These are phyloP conservation scores for Indicator indicator DNA, from an alignment of 2,113 vertebrate species.

Conservation along the genomic window DNA sequence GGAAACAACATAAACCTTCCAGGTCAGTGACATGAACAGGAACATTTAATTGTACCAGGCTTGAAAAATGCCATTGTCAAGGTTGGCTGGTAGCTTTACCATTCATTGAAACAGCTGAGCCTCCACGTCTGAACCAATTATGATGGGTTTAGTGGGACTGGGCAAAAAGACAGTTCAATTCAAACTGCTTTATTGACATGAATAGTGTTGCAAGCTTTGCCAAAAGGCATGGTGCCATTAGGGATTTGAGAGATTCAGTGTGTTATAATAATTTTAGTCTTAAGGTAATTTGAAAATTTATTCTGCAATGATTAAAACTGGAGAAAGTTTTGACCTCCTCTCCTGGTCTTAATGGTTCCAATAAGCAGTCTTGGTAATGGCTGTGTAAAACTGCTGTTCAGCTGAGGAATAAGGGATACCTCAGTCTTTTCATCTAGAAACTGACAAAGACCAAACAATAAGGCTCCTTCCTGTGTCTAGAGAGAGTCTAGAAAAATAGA, in stretches of 20 bases:
- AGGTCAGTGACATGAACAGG: background rate
- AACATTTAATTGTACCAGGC: background rate
- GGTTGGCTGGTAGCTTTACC: slow-evolving; percentile 9
- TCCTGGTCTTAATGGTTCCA: background rate
- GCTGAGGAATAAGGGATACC: background rate
- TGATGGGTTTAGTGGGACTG: slow-evolving; percentile 13
- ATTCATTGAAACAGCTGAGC: background rate
- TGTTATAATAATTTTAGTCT: slow-evolving; percentile 20
- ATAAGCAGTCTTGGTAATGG: background rate
- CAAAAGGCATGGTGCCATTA: slow-evolving; percentile 26
- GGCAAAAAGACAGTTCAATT: slow-evolving; percentile 25
- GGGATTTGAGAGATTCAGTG: background rate
- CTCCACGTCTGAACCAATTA: slow-evolving; percentile 24
- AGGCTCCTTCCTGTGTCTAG: background rate
- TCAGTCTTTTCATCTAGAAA: background rate
- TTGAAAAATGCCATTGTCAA: background rate
- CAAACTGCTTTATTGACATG: slow-evolving; percentile 38
- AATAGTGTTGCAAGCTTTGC: background rate
- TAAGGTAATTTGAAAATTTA: slow-evolving; percentile 7
- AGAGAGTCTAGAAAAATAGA: slow-evolving; percentile 2
- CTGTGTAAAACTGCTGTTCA: background rate
- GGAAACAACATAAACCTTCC: background rate
- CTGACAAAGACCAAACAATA: background rate
- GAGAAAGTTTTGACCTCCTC: background rate
- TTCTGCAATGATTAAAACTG: background rate